A percentile compares a stretch with the other conserved stretches of the same genome.
Conservation (phyloP, 2,113 vertebrate genomes). For the Neotoma lepida region DNA sequence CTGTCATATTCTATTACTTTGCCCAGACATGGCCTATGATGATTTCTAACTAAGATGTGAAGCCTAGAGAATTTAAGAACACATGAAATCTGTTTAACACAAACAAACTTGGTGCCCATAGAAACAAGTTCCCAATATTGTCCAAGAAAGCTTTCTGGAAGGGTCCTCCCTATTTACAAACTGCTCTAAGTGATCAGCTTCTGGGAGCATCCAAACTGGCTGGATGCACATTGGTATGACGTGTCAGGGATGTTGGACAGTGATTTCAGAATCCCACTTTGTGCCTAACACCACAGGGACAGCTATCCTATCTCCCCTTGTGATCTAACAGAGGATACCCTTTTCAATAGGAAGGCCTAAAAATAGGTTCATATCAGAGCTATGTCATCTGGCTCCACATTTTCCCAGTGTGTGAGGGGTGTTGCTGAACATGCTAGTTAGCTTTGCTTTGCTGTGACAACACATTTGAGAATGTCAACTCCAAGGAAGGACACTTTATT, state of each 20-base stretch:
- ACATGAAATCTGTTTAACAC: constrained; percentile 58
- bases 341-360: constrained; percentile 30
- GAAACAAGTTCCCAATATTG: constrained; percentile 18
- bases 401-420: neutral
- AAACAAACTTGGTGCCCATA: constrained; percentile 62
- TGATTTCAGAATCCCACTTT: neutral
- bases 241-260: neutral
- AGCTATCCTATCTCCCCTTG: constrained; percentile 6
- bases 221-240: neutral
- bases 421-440: neutral
- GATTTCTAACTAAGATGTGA: constrained; percentile 44
- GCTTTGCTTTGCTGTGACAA: neutral
- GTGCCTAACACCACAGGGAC: neutral
- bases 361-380: constrained; percentile 25
- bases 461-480: neutral
- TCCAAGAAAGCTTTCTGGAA: constrained; percentile 13
- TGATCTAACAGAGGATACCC: constrained; percentile 13
- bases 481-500: neutral
- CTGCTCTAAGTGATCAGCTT: constrained; percentile 4
- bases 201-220: constrained; percentile 29
- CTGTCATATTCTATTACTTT: neutral
- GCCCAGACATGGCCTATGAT: constrained; percentile 1
- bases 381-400: neutral
- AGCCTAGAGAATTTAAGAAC: constrained; percentile 44
- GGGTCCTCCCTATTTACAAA: constrained; percentile 6